A percentile compares a stretch with the other conserved stretches of the same genome.
phyloP scores from a whole-genome alignment of 1,140 invertebrate genomes.

The Drosophila arizonae region DNA sequence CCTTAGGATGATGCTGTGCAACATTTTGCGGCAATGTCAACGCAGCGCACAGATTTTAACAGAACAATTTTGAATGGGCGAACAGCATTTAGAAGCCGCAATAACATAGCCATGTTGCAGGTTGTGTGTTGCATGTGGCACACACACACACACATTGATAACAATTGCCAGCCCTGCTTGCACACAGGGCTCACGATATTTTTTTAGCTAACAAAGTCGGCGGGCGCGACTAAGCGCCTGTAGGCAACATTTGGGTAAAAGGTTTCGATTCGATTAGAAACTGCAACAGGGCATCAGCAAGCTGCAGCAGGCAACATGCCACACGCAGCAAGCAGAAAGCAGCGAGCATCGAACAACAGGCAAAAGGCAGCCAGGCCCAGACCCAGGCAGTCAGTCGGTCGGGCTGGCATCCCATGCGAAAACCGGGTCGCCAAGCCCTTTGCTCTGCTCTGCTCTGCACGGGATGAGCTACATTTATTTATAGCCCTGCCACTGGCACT shows the following conservation, averaged over 20 bases:
- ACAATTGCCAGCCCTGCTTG: constrained; percentile 23
- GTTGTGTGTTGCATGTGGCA: constrained; percentile 32
- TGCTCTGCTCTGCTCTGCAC: constrained; percentile 13
- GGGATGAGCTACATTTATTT: constrained; percentile 40
- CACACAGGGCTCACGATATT: constrained; percentile 38
- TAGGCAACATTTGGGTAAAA: constrained; percentile 76
- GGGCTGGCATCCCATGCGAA: constrained; percentile 18
- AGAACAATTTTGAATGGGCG: constrained; percentile 69
- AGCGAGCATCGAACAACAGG: not conserved
- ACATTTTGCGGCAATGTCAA: constrained; percentile 66
- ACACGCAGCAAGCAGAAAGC: constrained; percentile 3
- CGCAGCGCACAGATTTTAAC: constrained; percentile 73
- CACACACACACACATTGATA: constrained; percentile 32
- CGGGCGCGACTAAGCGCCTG: constrained; percentile 33
- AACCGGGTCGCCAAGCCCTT: constrained; percentile 50
- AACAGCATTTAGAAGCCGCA: constrained; percentile 32
- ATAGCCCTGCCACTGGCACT: constrained; percentile 28
- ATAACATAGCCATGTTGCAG: constrained; percentile 61
- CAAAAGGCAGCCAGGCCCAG: not conserved
- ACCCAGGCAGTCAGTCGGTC: not conserved
- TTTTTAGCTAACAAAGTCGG: constrained; percentile 79
- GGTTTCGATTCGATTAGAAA: constrained; percentile 83
- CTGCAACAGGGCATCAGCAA: constrained; percentile 75
- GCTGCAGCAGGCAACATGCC: constrained; percentile 58
- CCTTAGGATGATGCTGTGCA: constrained; percentile 60